Base-by-base conservation (phyloP, 1,140 invertebrate genomes). In the Hesperophylax magnus region DNA sequence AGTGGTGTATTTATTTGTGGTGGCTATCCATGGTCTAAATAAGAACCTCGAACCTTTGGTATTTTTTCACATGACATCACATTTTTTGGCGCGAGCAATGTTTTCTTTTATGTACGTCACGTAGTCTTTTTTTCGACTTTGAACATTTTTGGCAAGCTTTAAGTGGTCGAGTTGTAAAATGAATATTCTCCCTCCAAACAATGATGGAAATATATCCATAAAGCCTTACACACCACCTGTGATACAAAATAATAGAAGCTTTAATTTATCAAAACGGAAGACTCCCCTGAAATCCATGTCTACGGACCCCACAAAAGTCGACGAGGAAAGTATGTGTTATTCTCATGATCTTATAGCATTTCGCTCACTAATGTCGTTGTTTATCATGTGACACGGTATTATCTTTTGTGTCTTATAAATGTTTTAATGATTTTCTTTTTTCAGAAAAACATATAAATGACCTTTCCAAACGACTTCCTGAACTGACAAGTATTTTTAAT, bases 401-500 rank as follows among this genome's bases (percentile, higher is more conserved):
- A 72, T 72, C 69, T 72, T 72, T 72, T 56, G 22, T 72, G 9
- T 72, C 39, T 27, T 72, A 72, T 72, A 52, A 53, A 72, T 54
- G n/a, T 53, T 27, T 72, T 11, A 54, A 65, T 69, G 61, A 15
- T 72, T 72, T n/a, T 71, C 58, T 20, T 27, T 56, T 85, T 83
- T 53, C 80, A 90, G 89, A 87, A 67, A 85, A 90, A 69, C 90
- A 91, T 83, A 91, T 92, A 31, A 85, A 81, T 47, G 90, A 92
- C 82, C 85, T 93, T 52, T 77, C 92, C 18, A 81, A 86, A 34
- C 91, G 90, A 79, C 87, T 95, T 61, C 94, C 94, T 54, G 88
- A 91, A 80, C 85, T 95, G 61, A 91, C 91, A 17, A 90, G 93
- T 78, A 89, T 93, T 78, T 95, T 95, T 86, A 87, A 93, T 82